These are phyloP conservation scores for Lampropteryx suffumata DNA, from an alignment of 2,888 invertebrate genomes.

Conservation along the genomic window DNA sequence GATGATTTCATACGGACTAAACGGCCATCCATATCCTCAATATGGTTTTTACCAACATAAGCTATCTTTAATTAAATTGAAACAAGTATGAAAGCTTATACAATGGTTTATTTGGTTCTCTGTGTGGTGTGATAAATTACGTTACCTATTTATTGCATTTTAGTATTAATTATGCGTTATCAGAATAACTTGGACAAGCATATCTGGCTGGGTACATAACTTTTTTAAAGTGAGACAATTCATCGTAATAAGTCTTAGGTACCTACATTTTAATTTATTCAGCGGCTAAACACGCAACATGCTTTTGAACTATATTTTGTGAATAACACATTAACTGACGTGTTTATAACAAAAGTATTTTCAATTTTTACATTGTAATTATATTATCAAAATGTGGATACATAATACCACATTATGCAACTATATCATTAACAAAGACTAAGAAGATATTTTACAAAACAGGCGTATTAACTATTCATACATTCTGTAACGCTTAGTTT, in stretches of 20 bases:
- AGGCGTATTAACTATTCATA: constrained; percentile 39
- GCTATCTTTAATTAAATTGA: neutral
- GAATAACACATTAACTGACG: no score
- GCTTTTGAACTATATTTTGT: constrained; percentile 61
- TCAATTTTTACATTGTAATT: constrained; percentile 20
- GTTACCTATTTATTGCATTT: neutral
- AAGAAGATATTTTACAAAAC: constrained; percentile 41
- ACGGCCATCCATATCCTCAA: neutral
- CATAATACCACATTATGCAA: constrained; percentile 40
- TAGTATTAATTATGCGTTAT: neutral
- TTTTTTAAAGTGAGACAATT: constrained; percentile 5
- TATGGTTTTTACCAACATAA: neutral
- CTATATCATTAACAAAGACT: constrained; percentile 40
- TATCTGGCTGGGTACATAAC: neutral
- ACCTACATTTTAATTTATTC: constrained; percentile 15
- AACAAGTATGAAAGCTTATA: constrained; percentile 5
- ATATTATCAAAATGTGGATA: constrained; percentile 13
- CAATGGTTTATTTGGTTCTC: neutral
- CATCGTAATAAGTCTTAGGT: constrained; percentile 2
- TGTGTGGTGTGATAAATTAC: neutral
- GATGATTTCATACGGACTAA: no score
- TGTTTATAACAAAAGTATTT: constrained; percentile 36
- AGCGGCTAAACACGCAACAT: constrained; percentile 59
- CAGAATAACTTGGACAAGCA: neutral
- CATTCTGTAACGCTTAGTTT: constrained; percentile 48